Percentiles rank a stretch among this genome's conserved stretches.
These are phyloP conservation scores for Tinea pellionella DNA, from an alignment of 2,888 invertebrate species.

Conservation along the genomic window DNA sequence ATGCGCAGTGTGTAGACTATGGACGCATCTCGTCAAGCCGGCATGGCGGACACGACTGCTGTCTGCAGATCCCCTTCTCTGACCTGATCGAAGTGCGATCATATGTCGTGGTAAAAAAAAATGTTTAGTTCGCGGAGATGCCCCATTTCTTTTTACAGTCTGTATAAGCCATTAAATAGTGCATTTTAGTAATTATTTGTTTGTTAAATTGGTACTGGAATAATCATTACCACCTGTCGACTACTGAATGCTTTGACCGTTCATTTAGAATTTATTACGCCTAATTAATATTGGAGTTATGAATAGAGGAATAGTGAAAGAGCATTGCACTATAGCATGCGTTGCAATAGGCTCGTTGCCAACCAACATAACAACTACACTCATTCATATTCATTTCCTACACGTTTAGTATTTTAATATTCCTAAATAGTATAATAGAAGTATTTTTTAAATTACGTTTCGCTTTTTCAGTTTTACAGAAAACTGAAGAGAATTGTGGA, in stretches of 20 bases:
- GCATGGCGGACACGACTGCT: too few relatives aligned
- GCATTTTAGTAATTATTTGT: not conserved
- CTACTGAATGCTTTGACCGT: constrained; percentile 7
- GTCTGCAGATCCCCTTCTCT: too few relatives aligned
- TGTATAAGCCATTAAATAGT: not conserved
- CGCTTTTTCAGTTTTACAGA: too few relatives aligned
- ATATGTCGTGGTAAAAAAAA: too few relatives aligned
- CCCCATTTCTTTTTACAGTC: too few relatives aligned
- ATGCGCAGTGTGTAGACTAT: too few relatives aligned
- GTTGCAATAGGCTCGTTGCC: constrained; percentile 28
- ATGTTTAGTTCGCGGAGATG: too few relatives aligned
- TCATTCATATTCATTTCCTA: constrained; percentile 7
- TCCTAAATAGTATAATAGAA: not conserved
- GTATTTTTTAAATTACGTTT: too few relatives aligned
- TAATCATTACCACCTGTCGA: constrained; percentile 9
- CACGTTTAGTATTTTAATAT: not conserved
- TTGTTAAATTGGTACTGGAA: not conserved
- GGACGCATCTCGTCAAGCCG: too few relatives aligned
- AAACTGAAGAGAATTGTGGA: too few relatives aligned
- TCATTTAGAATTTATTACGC: constrained; percentile 17
- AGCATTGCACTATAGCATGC: constrained; percentile 22
- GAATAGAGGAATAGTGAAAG: constrained; percentile 25
- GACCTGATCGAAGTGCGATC: too few relatives aligned
- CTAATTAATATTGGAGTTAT: constrained; percentile 28
- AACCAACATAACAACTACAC: constrained; percentile 18